Evolutionary conservation across 1,140 invertebrate genomes (phyloP).

Genomic region (Antheraea mylitta): DNA sequence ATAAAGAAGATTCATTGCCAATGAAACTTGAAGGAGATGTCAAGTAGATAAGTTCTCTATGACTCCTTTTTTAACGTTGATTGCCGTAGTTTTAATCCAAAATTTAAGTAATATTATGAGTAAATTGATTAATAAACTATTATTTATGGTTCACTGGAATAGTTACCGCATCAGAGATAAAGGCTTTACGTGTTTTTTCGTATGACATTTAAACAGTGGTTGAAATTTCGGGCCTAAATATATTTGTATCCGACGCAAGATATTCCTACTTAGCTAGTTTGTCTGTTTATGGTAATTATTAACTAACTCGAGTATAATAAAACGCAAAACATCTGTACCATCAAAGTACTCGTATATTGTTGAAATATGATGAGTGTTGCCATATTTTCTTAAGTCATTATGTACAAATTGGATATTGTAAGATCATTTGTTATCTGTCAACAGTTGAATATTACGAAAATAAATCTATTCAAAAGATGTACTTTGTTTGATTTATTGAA

Average conservation of each 20-base stretch:
- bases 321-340: slow-evolving; percentile 25
- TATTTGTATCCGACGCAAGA: background rate
- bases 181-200: background rate
- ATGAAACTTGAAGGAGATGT: too few relatives aligned
- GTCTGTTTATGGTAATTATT: background rate
- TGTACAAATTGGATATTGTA: slow-evolving; percentile 78
- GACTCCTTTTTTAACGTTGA: background rate
- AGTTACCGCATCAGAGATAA: too few relatives aligned
- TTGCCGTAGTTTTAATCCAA: slow-evolving; percentile 1
- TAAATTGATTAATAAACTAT: background rate
- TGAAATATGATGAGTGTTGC: slow-evolving; percentile 74
- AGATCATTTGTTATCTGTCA: slow-evolving; percentile 77
- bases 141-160: too few relatives aligned
- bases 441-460: slow-evolving; percentile 78
- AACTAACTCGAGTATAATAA: background rate
- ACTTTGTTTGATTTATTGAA: slow-evolving; percentile 40
- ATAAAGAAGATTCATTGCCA: too few relatives aligned
- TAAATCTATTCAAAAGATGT: slow-evolving; percentile 65
- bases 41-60: background rate
- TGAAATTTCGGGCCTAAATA: slow-evolving; percentile 4
- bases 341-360: slow-evolving; percentile 62
- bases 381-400: slow-evolving; percentile 78
- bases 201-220: background rate
- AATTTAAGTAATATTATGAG: background rate
- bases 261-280: background rate